Conservation (phyloP, 2,113 vertebrate species). For the Phaethon lepturus region DNA sequence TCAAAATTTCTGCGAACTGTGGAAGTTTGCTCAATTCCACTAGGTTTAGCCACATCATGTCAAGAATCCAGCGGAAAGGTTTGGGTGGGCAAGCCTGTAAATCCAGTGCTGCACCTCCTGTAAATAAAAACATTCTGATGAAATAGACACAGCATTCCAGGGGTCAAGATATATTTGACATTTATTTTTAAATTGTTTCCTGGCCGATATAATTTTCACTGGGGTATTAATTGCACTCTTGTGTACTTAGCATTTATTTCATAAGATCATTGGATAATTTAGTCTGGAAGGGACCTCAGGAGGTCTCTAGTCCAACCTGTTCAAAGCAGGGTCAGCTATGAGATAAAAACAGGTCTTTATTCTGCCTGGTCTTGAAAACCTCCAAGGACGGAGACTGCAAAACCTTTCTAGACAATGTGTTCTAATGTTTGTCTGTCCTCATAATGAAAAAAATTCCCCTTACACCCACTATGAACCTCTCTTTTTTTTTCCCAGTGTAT, state of each 20-base stretch:
- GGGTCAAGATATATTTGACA: neutral
- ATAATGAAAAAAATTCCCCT: neutral
- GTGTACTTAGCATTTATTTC: neutral
- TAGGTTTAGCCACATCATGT: conserved; percentile 80
- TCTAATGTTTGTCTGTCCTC: neutral
- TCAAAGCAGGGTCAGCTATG: neutral
- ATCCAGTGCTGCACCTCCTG: conserved; percentile 81
- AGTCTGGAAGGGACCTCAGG: neutral
- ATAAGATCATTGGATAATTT: neutral
- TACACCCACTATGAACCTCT: neutral
- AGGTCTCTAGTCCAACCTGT: neutral
- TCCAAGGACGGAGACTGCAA: neutral
- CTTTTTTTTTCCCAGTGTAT: neutral
- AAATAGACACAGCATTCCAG: neutral
- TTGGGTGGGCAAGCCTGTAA: conserved; percentile 81
- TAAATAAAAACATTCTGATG: neutral
- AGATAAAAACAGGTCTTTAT: neutral
- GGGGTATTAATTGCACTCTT: neutral
- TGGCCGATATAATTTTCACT: neutral
- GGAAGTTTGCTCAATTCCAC: conserved; percentile 81
- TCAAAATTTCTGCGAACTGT: conserved; percentile 77
- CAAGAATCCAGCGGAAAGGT: conserved; percentile 79
- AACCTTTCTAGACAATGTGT: neutral
- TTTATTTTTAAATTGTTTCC: neutral
- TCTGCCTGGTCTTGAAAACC: neutral